Base-by-base conservation (phyloP, 2,113 vertebrate genomes). In the Pluvialis apricaria region DNA sequence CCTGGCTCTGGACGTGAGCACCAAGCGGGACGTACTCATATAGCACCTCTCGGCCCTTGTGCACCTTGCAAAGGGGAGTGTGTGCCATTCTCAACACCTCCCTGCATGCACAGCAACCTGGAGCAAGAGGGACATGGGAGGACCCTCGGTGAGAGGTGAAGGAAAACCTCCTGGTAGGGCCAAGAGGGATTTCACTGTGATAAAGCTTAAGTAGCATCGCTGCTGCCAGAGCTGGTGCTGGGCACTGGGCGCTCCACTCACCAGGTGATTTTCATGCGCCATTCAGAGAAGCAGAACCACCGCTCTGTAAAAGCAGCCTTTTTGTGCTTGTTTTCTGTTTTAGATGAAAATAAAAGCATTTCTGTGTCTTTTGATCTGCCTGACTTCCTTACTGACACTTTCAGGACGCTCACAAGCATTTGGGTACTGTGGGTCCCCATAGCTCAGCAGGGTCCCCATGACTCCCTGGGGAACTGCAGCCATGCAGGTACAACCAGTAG, bases 311-410 rank as follows among this genome's bases (percentile, higher is more conserved):
- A 95, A 92, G 14, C 65, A 52, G 38, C 29, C n/a, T 55, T 84
- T 75, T 55, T 45, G 81, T 87, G 25, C 29, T 92, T 78, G 49
- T 54, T 78, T 95, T 89, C 72, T 62, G 66, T 91, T 92, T 95
- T 31, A 81, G 81, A 49, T 20, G 16, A 91, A 96, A 94, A 95
- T 88, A 93, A 94, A 96, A 95, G 60, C 72, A 81, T 75, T 92
- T 78, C 89, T 75, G 11, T 20, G 8, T 22, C 72, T 77, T 96
- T 91, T 89, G 60, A 89, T 89, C 72, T 78, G 54, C 32, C 45
- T 82, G 34, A 5, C 64, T 95, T 72, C 87, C 38, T 89, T 58
- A 42, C 40, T 81, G 90, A 89, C 84, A 71, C 81, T 87, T 78
- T 58, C 69, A 91, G 92, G 90, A 45, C 73, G 68, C 68, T 80